A percentile compares a stretch with the other conserved stretches of the same genome.
phyloP scores from a whole-genome alignment of 1,140 invertebrate genomes.

The Brachionus asplanchnoidis region DNA sequence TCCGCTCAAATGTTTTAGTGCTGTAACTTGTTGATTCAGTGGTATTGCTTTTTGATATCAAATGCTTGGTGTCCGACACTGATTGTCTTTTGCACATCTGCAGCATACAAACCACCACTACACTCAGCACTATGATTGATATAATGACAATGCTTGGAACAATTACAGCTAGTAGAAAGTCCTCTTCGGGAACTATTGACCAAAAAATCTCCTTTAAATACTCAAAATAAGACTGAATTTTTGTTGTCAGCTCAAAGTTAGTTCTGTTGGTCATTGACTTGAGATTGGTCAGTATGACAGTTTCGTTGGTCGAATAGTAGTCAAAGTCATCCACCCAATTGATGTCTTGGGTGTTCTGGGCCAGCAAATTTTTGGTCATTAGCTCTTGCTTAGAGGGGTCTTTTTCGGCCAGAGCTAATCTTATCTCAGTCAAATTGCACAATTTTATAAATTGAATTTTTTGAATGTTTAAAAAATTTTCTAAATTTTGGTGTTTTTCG shows the following conservation, averaged over 20 bases:
- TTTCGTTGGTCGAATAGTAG: slow-evolving; percentile 7
- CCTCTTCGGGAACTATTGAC: slow-evolving; percentile 14
- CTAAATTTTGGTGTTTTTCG: not conserved
- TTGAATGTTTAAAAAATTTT: slow-evolving; percentile 4
- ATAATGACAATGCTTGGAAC: slow-evolving; percentile 22
- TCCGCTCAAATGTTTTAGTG: not conserved
- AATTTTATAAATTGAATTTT: slow-evolving; percentile 8
- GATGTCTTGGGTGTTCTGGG: not conserved
- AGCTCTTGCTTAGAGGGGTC: not conserved
- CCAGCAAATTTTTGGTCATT: not conserved
- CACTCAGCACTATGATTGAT: not conserved
- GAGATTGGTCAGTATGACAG: not conserved
- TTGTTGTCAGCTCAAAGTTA: not conserved
- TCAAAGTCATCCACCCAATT: not conserved
- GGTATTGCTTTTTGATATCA: slow-evolving; percentile 12
- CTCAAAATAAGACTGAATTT: not conserved
- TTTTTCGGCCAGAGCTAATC: not conserved
- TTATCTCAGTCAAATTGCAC: slow-evolving; percentile 2
- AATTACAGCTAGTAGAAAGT: slow-evolving; percentile 8
- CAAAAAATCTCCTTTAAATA: not conserved
- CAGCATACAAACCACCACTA: slow-evolving; percentile 24
- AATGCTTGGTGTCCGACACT: not conserved
- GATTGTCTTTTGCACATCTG: slow-evolving; percentile 30
- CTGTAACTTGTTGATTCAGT: not conserved
- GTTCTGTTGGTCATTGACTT: not conserved